These are phyloP conservation scores for Aphelenchoides besseyi DNA, from an alignment of 1,140 invertebrate genomes.

Conservation along the genomic window DNA sequence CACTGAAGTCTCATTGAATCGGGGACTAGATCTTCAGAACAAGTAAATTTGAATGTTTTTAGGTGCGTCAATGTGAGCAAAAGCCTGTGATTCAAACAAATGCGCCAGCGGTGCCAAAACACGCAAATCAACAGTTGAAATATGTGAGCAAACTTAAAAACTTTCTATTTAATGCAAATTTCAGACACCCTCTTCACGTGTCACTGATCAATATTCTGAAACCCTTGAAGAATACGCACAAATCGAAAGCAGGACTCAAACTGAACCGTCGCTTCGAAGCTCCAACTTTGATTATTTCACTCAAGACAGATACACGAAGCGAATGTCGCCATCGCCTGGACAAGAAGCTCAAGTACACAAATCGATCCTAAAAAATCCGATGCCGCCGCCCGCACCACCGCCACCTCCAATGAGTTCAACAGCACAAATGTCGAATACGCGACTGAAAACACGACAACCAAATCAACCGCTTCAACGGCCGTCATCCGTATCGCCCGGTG, in stretches of 20 bases:
- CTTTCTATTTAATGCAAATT: not conserved
- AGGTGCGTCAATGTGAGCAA: not conserved
- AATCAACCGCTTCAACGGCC: constrained; percentile 18
- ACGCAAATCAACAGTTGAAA: not conserved
- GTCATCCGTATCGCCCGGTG: constrained; percentile 7
- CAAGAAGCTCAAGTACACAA: not conserved
- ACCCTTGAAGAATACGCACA: not conserved
- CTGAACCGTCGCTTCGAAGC: not conserved
- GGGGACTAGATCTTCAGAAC: no score
- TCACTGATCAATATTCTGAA: not conserved
- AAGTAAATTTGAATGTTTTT: not conserved
- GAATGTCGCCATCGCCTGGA: not conserved
- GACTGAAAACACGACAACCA: not conserved
- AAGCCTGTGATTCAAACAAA: not conserved
- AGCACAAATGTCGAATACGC: not conserved
- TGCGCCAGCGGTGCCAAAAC: not conserved
- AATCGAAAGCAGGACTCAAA: not conserved
- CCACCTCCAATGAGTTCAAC: not conserved
- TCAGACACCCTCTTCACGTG: not conserved
- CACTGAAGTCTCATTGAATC: no score
- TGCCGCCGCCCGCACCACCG: constrained; percentile 19
- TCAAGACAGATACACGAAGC: not conserved
- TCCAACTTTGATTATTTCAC: constrained; percentile 12
- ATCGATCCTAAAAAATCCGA: constrained; percentile 8
- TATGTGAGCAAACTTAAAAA: not conserved